Percentiles rank a stretch among this genome's conserved stretches.
phyloP scores from a whole-genome alignment of 2,888 invertebrate genomes.

The Dicycla oo region DNA sequence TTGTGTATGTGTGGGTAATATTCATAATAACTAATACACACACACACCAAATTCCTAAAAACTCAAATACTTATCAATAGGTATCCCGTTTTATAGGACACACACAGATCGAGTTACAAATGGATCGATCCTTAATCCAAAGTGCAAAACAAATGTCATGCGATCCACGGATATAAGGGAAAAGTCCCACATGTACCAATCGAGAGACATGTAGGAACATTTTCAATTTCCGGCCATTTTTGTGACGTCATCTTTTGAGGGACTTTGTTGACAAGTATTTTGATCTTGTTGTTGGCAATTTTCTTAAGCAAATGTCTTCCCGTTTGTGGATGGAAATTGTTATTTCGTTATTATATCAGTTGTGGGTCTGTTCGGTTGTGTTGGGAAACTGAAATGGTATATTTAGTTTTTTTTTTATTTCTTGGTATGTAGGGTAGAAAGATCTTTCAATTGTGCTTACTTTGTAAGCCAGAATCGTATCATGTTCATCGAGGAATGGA shows the following conservation, averaged over 20 bases:
- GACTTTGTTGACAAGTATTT: slow-evolving; percentile 53
- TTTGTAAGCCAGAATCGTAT: background rate
- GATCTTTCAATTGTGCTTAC: background rate
- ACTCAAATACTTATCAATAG: background rate
- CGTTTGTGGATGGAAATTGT: slow-evolving; percentile 56
- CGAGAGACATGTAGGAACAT: slow-evolving; percentile 50
- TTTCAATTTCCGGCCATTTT: slow-evolving; percentile 64
- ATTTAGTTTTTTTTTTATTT: slow-evolving; percentile 12
- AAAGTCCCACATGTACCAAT: slow-evolving; percentile 33
- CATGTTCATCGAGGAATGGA: background rate
- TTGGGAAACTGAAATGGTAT: background rate
- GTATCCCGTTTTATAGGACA: slow-evolving; percentile 12
- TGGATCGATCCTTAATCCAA: slow-evolving; percentile 49
- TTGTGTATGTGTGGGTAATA: too few species aligned
- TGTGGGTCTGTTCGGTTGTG: slow-evolving; percentile 18
- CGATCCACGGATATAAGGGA: slow-evolving; percentile 34
- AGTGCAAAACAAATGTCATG: slow-evolving; percentile 49
- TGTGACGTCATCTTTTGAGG: slow-evolving; percentile 41
- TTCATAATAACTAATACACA: background rate
- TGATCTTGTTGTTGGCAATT: slow-evolving; percentile 45
- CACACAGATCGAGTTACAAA: slow-evolving; percentile 48
- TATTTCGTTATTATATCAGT: slow-evolving; percentile 48
- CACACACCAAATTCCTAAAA: background rate
- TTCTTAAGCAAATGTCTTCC: slow-evolving; percentile 58
- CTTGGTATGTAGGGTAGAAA: background rate